phyloP scores from a whole-genome alignment of 2,888 invertebrate species.

The Augiades crinisus region DNA sequence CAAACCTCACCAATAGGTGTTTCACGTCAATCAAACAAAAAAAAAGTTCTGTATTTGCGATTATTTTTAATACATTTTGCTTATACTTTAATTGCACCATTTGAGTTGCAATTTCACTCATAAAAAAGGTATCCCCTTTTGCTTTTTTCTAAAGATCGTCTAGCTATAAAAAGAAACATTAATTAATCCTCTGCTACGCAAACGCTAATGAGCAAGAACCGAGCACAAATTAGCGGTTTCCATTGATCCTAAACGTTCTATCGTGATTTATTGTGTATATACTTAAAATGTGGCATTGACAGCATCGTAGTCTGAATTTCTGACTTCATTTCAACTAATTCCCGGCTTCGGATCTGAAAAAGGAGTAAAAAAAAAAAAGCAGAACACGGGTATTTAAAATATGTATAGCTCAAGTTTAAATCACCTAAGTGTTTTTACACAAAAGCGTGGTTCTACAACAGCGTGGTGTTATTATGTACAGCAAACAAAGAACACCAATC shows the following conservation, averaged over 20 bases:
- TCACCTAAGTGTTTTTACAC: background rate
- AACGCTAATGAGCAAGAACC: slow-evolving; percentile 13
- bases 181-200: background rate
- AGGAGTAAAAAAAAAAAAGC: too few relatives aligned
- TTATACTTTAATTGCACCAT: too few relatives aligned
- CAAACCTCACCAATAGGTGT: too few relatives aligned
- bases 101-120: background rate
- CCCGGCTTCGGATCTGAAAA: too few relatives aligned
- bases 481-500: background rate
- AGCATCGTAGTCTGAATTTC: too few relatives aligned
- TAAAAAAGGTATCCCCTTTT: too few relatives aligned
- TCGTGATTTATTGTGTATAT: background rate
- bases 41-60: too few relatives aligned
- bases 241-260: slow-evolving; percentile 6
- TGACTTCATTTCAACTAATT: too few relatives aligned
- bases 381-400: too few relatives aligned
- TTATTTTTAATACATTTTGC: too few relatives aligned
- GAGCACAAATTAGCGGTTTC: slow-evolving; percentile 20
- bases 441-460: background rate
- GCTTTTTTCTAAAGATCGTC: background rate
- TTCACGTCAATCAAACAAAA: too few relatives aligned
- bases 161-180: slow-evolving; percentile 6
- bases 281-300: too few relatives aligned
- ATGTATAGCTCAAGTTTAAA: background rate
- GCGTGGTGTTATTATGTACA: background rate